A percentile compares a stretch with the other conserved stretches of the same genome.
These are phyloP conservation scores for Enteromius mattozi DNA, from an alignment of 2,797 vertebrate genomes.

Conservation along the genomic window DNA sequence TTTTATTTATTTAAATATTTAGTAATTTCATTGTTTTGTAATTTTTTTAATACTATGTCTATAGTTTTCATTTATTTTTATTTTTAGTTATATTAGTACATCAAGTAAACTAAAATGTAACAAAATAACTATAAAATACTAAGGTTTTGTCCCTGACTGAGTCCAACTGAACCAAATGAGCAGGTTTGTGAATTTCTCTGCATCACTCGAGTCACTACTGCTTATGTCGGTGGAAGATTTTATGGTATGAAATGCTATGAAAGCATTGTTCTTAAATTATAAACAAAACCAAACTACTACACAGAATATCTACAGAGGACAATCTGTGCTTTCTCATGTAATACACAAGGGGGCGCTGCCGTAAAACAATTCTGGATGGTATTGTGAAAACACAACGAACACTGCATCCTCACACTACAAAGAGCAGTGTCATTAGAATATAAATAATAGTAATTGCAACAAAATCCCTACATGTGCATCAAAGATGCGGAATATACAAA, in stretches of 20 bases:
- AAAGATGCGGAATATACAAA: background rate
- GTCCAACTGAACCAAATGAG: background rate
- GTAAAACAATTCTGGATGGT: conserved; percentile 25
- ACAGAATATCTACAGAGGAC: background rate
- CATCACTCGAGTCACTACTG: background rate
- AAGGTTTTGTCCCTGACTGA: background rate
- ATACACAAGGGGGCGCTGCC: conserved; percentile 48
- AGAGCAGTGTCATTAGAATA: background rate
- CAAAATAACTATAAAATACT: background rate
- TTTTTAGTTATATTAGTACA: background rate
- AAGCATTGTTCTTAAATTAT: background rate
- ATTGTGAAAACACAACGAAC: background rate
- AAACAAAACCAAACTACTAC: background rate
- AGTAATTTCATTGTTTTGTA: background rate
- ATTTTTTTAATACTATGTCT: background rate
- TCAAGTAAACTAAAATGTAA: background rate
- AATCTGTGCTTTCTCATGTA: background rate
- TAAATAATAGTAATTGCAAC: background rate
- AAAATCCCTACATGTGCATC: background rate
- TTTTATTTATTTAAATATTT: background rate
- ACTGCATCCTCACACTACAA: background rate
- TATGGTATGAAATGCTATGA: background rate
- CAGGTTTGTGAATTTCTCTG: background rate
- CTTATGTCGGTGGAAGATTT: background rate
- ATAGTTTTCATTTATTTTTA: background rate